phyloP scores from a whole-genome alignment of 2,797 vertebrate species.

The Anniella stebbinsi region DNA sequence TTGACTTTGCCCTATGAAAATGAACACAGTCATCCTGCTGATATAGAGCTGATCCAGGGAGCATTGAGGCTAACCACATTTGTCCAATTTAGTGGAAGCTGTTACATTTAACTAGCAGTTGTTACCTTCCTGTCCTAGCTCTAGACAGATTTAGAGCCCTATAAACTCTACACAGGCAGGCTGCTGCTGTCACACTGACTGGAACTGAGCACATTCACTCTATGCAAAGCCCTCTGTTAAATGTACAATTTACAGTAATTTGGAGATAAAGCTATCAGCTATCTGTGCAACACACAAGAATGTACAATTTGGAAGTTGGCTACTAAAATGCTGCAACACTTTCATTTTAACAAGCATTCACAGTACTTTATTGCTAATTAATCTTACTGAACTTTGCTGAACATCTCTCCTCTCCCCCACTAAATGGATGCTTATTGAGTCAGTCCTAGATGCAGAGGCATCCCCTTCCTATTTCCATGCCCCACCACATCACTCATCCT shows the following conservation, averaged over 20 bases:
- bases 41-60: slow-evolving; percentile 51
- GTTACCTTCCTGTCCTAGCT: slow-evolving; percentile 70
- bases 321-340: not conserved
- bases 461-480: not conserved
- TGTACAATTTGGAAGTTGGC: not conserved
- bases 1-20: not conserved
- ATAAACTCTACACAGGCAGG: slow-evolving; percentile 57
- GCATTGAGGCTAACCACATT: slow-evolving; percentile 71
- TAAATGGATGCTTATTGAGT: not conserved
- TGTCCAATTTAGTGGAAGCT: slow-evolving; percentile 68
- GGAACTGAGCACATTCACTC: slow-evolving; percentile 36
- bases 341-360: not conserved
- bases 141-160: slow-evolving; percentile 70
- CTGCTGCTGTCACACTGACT: slow-evolving; percentile 57
- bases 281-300: not conserved
- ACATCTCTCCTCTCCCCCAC: not conserved
- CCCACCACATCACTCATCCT: not conserved
- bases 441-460: not conserved
- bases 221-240: slow-evolving; percentile 27
- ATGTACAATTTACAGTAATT: not conserved
- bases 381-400: not conserved
- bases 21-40: slow-evolving; percentile 63
- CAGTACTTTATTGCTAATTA: not conserved
- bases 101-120: slow-evolving; percentile 77
- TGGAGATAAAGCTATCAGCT: not conserved